Conservation (phyloP, 2,797 vertebrate species). For the Triplophysa bombifrons region DNA sequence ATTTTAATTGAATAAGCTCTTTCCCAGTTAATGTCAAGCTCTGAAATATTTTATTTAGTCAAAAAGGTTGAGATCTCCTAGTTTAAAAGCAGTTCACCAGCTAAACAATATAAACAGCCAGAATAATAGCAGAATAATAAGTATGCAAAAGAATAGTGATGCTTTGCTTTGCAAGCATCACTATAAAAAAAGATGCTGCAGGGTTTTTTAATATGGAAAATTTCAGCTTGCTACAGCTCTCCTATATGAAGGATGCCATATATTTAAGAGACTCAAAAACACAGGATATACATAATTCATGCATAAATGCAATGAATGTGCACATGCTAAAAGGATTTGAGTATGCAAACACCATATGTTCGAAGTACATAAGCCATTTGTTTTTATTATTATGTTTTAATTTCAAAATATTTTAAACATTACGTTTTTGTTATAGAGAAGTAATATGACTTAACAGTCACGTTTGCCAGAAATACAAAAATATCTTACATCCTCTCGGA, state of each 20-base stretch:
- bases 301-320: not conserved
- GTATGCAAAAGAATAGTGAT: not conserved
- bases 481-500: not conserved
- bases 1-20: no score
- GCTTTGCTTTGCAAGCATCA: not conserved
- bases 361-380: no score
- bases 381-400: no score
- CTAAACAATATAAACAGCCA: not conserved
- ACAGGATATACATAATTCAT: not conserved
- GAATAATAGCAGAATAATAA: not conserved
- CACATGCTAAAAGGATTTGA: not conserved
- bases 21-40: no score
- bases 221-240: not conserved
- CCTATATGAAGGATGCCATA: not conserved
- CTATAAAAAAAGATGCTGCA: not conserved
- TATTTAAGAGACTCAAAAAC: not conserved
- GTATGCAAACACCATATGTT: not conserved
- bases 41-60: no score
- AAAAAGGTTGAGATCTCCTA: no score
- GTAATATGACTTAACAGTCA: not conserved
- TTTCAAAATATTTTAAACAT: no score
- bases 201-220: not conserved
- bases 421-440: not conserved
- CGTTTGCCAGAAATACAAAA: not conserved
- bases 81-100: not conserved